Evolutionary conservation across 2,797 vertebrate species (phyloP).

Genomic region (Chromis chromis): DNA sequence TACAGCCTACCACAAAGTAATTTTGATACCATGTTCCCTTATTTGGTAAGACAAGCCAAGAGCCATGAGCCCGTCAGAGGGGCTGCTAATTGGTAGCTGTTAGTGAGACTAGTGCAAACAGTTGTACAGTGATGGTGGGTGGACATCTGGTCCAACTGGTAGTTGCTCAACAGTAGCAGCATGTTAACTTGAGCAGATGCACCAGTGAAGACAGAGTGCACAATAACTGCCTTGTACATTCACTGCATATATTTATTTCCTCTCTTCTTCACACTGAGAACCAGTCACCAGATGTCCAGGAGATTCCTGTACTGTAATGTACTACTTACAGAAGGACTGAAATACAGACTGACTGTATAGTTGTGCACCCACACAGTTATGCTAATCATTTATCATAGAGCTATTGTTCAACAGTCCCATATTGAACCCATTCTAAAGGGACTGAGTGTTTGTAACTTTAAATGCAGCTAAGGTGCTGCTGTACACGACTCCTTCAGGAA

Average conservation of each 20-base stretch:
- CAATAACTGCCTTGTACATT: neutral
- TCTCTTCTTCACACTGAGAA: neutral
- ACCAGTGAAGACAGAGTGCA: neutral
- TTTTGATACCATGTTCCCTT: neutral
- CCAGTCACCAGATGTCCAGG: neutral
- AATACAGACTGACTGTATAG: neutral
- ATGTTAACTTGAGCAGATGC: neutral
- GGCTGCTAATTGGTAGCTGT: neutral
- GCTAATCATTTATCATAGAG: no score
- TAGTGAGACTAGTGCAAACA: neutral
- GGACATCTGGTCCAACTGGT: neutral
- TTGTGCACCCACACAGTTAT: neutral
- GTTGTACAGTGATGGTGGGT: neutral
- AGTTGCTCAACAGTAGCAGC: neutral
- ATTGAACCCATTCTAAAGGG: no score
- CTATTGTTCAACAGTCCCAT: no score
- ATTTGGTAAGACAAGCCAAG: constrained; percentile 1
- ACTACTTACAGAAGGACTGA: neutral
- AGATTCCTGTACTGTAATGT: neutral
- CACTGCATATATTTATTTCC: neutral
- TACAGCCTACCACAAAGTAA: neutral
- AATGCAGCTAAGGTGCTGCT: no score
- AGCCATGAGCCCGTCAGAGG: neutral
- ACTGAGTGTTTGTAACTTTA: no score
- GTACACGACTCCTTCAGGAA: no score